Conservation (phyloP, 1,140 invertebrate genomes). For the Limonius californicus region DNA sequence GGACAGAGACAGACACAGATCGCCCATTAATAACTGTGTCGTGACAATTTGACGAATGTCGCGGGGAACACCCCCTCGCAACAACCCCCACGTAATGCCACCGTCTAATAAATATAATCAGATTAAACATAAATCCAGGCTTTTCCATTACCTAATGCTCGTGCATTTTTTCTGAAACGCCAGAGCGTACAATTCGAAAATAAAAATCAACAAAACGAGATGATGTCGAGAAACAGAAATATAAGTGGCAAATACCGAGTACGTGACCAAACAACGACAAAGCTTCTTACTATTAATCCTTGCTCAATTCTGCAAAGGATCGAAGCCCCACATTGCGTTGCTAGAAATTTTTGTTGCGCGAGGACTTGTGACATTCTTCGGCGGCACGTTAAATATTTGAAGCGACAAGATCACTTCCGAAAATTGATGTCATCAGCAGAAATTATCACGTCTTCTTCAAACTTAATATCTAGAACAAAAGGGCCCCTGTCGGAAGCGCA, state of each 20-base stretch:
- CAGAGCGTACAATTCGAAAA: too few relatives aligned
- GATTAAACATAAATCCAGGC: constrained; percentile 7
- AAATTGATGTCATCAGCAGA: constrained; percentile 17
- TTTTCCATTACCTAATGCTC: constrained; percentile 12
- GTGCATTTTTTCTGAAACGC: too few relatives aligned
- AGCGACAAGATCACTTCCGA: neutral
- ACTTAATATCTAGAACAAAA: constrained; percentile 18
- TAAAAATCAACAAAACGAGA: neutral
- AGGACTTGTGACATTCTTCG: neutral
- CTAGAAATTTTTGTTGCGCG: neutral
- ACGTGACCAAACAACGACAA: constrained; percentile 23
- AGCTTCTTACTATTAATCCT: constrained; percentile 26
- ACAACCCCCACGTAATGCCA: constrained; percentile 3
- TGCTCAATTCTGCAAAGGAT: constrained; percentile 19
- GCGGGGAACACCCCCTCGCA: constrained; percentile 29
- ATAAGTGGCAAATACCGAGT: constrained; percentile 19
- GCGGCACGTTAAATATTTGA: neutral
- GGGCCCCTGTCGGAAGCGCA: neutral
- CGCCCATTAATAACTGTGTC: constrained; percentile 40
- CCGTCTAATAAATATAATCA: constrained; percentile 16
- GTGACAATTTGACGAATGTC: constrained; percentile 41
- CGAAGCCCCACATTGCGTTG: neutral
- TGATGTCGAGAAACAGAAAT: constrained; percentile 3
- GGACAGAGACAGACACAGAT: constrained; percentile 9
- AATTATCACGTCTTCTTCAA: constrained; percentile 11